Evolutionary conservation across 2,888 invertebrate species (phyloP).

Genomic region (Amphipoea lucens): DNA sequence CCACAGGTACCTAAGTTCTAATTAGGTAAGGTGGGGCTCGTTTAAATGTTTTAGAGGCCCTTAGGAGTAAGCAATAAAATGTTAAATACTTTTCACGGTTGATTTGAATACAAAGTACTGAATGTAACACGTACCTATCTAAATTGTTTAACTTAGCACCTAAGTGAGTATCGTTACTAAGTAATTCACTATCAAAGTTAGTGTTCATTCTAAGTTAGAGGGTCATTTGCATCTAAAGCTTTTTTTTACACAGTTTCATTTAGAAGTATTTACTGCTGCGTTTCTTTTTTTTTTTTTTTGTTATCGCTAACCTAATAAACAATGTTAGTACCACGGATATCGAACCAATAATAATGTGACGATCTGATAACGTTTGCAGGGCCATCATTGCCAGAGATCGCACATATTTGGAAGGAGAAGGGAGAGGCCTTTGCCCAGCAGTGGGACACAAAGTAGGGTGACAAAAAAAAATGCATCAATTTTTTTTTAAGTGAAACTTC

Average conservation of each 20-base stretch:
- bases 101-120: constrained; percentile 51
- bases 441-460: background rate
- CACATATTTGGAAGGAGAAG: background rate
- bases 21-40: constrained; percentile 40
- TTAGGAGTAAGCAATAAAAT: constrained; percentile 53
- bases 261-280: background rate
- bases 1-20: constrained; percentile 50
- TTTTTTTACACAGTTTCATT: background rate
- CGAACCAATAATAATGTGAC: background rate
- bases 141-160: constrained; percentile 23
- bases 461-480: background rate
- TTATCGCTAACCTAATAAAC: too few relatives aligned
- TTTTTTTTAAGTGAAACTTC: background rate
- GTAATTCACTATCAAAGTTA: constrained; percentile 23
- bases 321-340: too few relatives aligned
- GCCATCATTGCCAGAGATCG: background rate
- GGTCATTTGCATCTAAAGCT: constrained; percentile 15
- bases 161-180: background rate
- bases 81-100: constrained; percentile 55
- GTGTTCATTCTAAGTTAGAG: constrained; percentile 15
- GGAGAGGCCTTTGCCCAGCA: background rate
- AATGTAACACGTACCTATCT: constrained; percentile 9
- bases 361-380: background rate
- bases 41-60: constrained; percentile 44
- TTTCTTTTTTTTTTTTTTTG: background rate